phyloP scores from a whole-genome alignment of 2,888 invertebrate genomes.

The Polymixis flavicincta region DNA sequence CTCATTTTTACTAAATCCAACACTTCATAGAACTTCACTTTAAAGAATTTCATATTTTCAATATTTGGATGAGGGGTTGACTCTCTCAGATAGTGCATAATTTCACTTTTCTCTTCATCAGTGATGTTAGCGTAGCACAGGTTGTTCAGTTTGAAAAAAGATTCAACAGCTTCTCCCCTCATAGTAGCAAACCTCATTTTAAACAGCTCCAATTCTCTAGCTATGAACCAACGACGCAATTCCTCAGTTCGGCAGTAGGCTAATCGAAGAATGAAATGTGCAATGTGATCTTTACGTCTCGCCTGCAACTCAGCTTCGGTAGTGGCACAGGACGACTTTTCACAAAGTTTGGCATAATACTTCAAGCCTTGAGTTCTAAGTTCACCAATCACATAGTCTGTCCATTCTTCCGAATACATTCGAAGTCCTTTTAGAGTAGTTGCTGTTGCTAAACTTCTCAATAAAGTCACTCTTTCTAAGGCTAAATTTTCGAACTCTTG shows the following conservation, averaged over 20 bases:
- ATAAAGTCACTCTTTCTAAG: constrained; percentile 94
- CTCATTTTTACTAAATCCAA: constrained; percentile 95
- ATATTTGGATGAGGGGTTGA: constrained; percentile 91
- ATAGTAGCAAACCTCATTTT: constrained; percentile 93
- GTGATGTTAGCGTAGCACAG: constrained; percentile 92
- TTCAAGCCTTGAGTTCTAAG: constrained; percentile 93
- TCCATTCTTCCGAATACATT: constrained; percentile 92
- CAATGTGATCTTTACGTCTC: constrained; percentile 95
- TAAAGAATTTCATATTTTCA: constrained; percentile 93
- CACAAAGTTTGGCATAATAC: constrained; percentile 91
- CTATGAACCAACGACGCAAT: constrained; percentile 96
- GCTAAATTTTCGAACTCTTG: constrained; percentile 97
- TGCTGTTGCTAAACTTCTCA: constrained; percentile 94
- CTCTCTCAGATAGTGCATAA: constrained; percentile 91
- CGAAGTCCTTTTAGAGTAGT: constrained; percentile 92
- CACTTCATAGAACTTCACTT: constrained; percentile 96
- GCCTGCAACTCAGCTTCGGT: constrained; percentile 92
- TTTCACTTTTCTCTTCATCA: constrained; percentile 92
- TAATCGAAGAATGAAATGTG: constrained; percentile 97
- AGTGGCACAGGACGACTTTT: constrained; percentile 88
- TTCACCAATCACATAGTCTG: constrained; percentile 91
- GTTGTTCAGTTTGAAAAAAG: constrained; percentile 93
- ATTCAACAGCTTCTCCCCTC: constrained; percentile 91
- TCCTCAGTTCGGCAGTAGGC: constrained; percentile 97
- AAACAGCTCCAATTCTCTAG: constrained; percentile 97